Base-by-base conservation (phyloP, 2,888 invertebrate genomes). In the Maniola hyperantus region DNA sequence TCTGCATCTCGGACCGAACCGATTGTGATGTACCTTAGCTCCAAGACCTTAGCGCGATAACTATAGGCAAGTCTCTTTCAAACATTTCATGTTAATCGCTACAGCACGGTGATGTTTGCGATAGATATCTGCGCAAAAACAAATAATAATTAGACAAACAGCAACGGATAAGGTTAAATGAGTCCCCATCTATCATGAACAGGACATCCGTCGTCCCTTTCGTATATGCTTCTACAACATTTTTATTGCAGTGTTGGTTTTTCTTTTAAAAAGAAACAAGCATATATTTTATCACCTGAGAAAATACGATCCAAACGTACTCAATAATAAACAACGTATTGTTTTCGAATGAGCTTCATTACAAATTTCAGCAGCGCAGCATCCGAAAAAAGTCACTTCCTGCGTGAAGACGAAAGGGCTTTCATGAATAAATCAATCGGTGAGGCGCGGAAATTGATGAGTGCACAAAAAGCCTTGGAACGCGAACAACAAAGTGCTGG, bases 381-480 rank as follows among this genome's bases (percentile, higher is more conserved):
- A 74, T 73, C 83, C 86, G 82, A 89, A 91, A 91, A 91, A 91
- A 87, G 81, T 75, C 82, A 89, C 88, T 91, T 91, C 91, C 91
- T 91, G 89, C 88, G 89, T 87, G 83, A 83, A 85, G 83, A 83
- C 86, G 85, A 82, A 63, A 83, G 79, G 78, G 77, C 82, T 84
- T 88, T 90, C 91, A 91, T 92, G 91, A 91, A 92, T 91, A 92
- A 92, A 91, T 90, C 90, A 91, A 88, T 88, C 83, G 83, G 71
- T 73, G 83, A 90, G 89, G 91, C 91, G 91, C 88, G 91, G 91
- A 91, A 91, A 91, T 91, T 91, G 90, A 91, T 91, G 89, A 84
- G 87, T 77, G 83, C 76, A 77, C 88, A 91, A 91, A 91, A 91
- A 91, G 83, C 79, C 80, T 81, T 80, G 83, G 84, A 84, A 83